Percentiles rank a stretch among this genome's conserved stretches.
phyloP scores from a whole-genome alignment of 2,888 invertebrate genomes.

The Hirtodrosophila cameraria region DNA sequence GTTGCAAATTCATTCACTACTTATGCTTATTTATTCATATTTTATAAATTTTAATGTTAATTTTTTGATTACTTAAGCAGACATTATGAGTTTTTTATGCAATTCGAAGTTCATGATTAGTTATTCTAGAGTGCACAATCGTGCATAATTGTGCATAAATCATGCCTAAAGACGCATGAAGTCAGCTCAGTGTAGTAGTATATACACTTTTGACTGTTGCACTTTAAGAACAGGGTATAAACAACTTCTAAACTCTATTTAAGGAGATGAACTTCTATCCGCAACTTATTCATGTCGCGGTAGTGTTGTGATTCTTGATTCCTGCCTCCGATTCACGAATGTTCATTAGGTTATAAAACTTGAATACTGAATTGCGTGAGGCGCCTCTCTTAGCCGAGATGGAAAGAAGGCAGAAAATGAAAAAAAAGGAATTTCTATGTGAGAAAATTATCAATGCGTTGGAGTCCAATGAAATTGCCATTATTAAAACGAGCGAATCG shows the following conservation, averaged over 20 bases:
- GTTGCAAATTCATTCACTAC: too few relatives aligned
- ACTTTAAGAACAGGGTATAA: not conserved
- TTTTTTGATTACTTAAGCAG: too few relatives aligned
- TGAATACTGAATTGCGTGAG: constrained; percentile 80
- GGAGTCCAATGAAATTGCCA: constrained; percentile 79
- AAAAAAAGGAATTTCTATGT: constrained; percentile 71
- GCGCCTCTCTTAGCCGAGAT: constrained; percentile 78
- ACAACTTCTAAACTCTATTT: not conserved
- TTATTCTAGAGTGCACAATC: too few relatives aligned
- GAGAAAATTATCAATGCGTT: constrained; percentile 82
- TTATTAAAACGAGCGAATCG: constrained; percentile 70
- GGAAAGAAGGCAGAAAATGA: constrained; percentile 44
- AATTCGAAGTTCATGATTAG: too few relatives aligned
- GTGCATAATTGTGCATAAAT: too few relatives aligned
- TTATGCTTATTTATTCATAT: too few relatives aligned
- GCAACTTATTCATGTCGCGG: constrained; percentile 1
- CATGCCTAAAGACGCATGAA: too few relatives aligned
- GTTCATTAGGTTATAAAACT: constrained; percentile 78
- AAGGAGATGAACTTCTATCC: constrained; percentile 19
- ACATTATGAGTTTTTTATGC: too few relatives aligned
- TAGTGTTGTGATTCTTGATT: constrained; percentile 21
- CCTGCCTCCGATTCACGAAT: constrained; percentile 27
- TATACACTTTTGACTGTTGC: too few relatives aligned
- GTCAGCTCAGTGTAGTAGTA: too few relatives aligned
- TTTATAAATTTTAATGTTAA: too few relatives aligned